Conservation (phyloP, 1,140 invertebrate genomes). For the Metaphire vulgaris region DNA sequence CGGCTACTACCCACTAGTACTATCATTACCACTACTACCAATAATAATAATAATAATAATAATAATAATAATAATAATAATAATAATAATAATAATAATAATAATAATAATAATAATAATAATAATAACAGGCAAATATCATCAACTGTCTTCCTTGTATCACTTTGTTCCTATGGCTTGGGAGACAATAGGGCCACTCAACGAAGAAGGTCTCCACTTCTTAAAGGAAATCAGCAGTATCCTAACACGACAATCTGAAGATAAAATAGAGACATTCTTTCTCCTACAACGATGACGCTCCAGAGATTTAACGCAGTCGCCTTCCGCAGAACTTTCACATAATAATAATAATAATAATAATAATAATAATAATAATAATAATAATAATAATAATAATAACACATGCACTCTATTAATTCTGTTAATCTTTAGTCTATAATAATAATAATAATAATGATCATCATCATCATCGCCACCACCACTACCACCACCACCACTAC, state of each 20-base stretch:
- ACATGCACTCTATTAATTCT: not conserved
- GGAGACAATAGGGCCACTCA: no score
- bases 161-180: no score
- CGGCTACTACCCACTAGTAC: not conserved
- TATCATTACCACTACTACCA: conserved; percentile 2
- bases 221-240: no score
- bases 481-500: no score
- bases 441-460: not conserved
- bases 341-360: not conserved
- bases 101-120: not conserved
- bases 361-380: not conserved
- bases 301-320: no score
- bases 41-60: not conserved
- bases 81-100: not conserved
- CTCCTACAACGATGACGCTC: no score
- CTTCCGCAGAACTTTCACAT: no score
- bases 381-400: conserved; percentile 1
- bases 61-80: not conserved
- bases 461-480: no score
- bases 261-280: no score
- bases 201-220: no score
- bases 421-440: not conserved
- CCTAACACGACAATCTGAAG: no score
- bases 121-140: not conserved
- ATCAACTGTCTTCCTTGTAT: no score